Conservation (phyloP, 1,140 invertebrate genomes). For the Listronotus bonariensis region DNA sequence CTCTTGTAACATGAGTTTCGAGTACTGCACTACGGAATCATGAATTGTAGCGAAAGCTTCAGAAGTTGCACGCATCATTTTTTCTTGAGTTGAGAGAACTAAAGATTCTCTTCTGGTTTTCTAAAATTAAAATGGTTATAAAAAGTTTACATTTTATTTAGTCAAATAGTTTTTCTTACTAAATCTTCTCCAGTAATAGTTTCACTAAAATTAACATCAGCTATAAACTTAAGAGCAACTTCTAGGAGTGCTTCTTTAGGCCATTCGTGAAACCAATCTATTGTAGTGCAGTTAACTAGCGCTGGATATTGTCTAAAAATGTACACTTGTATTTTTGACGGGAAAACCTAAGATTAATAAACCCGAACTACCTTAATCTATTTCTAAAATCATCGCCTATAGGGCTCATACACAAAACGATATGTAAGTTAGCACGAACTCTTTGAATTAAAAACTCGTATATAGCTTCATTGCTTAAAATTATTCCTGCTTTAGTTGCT, state of each 20-base stretch:
- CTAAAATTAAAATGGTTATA: conserved; percentile 2
- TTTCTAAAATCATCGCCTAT: conserved; percentile 79
- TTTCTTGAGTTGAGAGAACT: conserved; percentile 63
- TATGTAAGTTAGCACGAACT: conserved; percentile 76
- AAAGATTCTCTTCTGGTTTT: conserved; percentile 42
- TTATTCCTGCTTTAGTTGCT: conserved; percentile 67
- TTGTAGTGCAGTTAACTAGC: conserved; percentile 82
- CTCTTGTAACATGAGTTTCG: conserved; percentile 71
- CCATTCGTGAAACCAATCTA: conserved; percentile 90
- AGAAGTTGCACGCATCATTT: conserved; percentile 65
- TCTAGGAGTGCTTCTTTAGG: conserved; percentile 83
- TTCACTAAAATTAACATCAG: conserved; percentile 67
- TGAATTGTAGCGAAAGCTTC: conserved; percentile 79
- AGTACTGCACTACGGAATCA: conserved; percentile 72
- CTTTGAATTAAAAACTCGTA: conserved; percentile 78
- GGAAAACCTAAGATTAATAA: too few species aligned
- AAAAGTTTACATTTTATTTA: too few species aligned
- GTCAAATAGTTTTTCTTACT: conserved; percentile 42
- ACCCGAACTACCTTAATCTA: conserved; percentile 37
- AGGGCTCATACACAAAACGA: conserved; percentile 84
- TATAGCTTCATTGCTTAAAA: conserved; percentile 66
- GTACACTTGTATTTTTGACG: background rate
- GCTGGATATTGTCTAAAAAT: conserved; percentile 74
- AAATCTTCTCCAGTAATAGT: conserved; percentile 65
- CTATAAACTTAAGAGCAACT: conserved; percentile 74